Base-by-base conservation (phyloP, 2,888 invertebrate species). In the Quadroppia sp. region DNA sequence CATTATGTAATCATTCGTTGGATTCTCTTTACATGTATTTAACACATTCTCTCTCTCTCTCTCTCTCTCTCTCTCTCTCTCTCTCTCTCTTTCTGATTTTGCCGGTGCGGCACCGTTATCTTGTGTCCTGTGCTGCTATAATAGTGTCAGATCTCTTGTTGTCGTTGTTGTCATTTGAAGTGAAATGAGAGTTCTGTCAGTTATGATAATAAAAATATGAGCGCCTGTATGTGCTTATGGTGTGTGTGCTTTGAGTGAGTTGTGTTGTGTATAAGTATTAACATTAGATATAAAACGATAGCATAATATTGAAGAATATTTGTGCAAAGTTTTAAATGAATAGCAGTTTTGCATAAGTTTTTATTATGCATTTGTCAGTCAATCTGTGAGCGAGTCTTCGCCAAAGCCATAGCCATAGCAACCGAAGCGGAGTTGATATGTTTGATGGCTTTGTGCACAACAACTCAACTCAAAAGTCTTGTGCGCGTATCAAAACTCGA, bases 281-380 rank as follows among this genome's bases (percentile, higher is more conserved):
- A 64, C 64, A 64, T 64, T 64, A 64, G 64, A 36, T 64, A 20
- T 64, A 64, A n/a, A 56, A 64, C n/a, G 64, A 64, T 64, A 64
- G 32, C 36, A 64, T 15, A 64, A 36, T 64, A 64, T 64, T 56
- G n/a, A 28, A 28, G 32, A 64, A 64, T 64, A 36, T 56, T n/a
- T 25, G 20, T 56, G 56, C 36, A 64, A 64, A 64, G 64, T 64
- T 64, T 64, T 64, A 64, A 64, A 64, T 64, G 64, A 64, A 64
- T 64, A 64, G 64, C 64, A 36, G 36, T 64, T 48, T 64, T 64
- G 64, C 64, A 64, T 64, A 64, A 64, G 36, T 64, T 64, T 64
- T 64, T 64, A 64, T 64, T 64, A 64, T 64, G n/a, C n/a, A n/a
- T n/a, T n/a, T n/a, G 64, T 64, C 64, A n/a, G 36, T 64, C 64